Evolutionary conservation across 2,888 invertebrate genomes (phyloP), one percentile per base, ranked within the genome.

Genomic region (Perizoma affinitatum): DNA sequence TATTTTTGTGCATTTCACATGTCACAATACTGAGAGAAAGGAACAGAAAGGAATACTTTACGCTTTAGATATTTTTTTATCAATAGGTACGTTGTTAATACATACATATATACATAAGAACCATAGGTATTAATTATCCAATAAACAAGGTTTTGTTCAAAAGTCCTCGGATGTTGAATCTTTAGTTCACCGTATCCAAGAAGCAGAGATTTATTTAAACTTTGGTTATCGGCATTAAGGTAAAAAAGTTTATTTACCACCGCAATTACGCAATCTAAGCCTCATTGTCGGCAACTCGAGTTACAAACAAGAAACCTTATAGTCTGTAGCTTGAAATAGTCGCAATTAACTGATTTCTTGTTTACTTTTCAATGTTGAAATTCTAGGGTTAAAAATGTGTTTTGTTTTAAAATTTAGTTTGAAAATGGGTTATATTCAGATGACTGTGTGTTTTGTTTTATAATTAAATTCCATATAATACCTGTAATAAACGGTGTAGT

Each of bases 1-100:
- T 75, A 70, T 75, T 77, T 76, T 68, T 64, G 75, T 78, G 9
- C 51, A 55, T 69, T 69, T 63, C 61, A 58, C 44, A 58, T 59
- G 35, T 61, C 50, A 54, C 58, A 54, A 51, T 42, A 54, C 6
- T 41, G n/a, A 22, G 8, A 9, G 35, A 3, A 22, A 22, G 22
- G 22, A 22, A 22, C 22, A 3, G 22, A 22, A 22, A 22, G 22
- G 22, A 22, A 22, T 22, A 22, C 22, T 22, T 22, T 22, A n/a
- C n/a, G n/a, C 22, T 2, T 2, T 22, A 22, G 1, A 22, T 22
- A 2, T 22, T 22, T 1, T 22, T 22, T 22, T 40, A 7, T 0
- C 40, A 40, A 40, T 7, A 40, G 40, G 40, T 7, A 6, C 9
- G 41, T 5, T 6, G n/a, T 41, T 41, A 22, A 22, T 22, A 22